Conservation (phyloP, 2,888 invertebrate genomes). For the Pseudolycoriella hygida region DNA sequence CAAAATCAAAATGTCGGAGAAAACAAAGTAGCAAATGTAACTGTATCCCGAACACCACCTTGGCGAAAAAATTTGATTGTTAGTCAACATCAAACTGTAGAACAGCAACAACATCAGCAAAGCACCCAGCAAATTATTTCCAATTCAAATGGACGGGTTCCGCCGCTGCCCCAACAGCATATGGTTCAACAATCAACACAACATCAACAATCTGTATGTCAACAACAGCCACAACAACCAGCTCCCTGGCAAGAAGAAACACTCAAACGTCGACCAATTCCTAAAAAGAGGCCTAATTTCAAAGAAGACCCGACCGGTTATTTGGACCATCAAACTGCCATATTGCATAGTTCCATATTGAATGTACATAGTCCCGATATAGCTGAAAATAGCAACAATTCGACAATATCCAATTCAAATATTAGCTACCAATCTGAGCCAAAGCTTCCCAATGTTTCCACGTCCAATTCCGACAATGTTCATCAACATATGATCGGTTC, state of each 20-base stretch:
- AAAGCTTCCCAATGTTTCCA: slow-evolving; percentile 1
- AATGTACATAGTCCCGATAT: slow-evolving; percentile 26
- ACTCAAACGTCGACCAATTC: slow-evolving; percentile 7
- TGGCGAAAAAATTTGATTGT: slow-evolving; percentile 15
- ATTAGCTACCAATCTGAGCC: slow-evolving; percentile 8
- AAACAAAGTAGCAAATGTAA: slow-evolving; percentile 8
- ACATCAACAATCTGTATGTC: slow-evolving; percentile 12
- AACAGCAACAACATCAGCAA: slow-evolving; percentile 1
- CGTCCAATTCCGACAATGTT: not conserved
- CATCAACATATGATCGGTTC: not conserved
- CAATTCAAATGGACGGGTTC: slow-evolving; percentile 4
- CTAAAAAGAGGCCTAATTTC: slow-evolving; percentile 48
- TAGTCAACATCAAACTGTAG: slow-evolving; percentile 6
- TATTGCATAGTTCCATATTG: slow-evolving; percentile 67
- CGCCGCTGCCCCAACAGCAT: slow-evolving; percentile 5
- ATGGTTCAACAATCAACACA: slow-evolving; percentile 13
- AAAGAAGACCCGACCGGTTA: slow-evolving; percentile 86
- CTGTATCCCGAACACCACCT: slow-evolving; percentile 16
- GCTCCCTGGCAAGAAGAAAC: slow-evolving; percentile 8
- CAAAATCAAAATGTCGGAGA: not conserved
- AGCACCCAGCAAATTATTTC: not conserved
- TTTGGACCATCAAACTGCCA: slow-evolving; percentile 74
- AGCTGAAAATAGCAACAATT: not conserved
- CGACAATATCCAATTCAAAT: slow-evolving; percentile 3
- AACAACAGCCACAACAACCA: slow-evolving; percentile 3